Evolutionary conservation across 2,113 vertebrate genomes (phyloP).

Genomic region (Crotalus viridis): DNA sequence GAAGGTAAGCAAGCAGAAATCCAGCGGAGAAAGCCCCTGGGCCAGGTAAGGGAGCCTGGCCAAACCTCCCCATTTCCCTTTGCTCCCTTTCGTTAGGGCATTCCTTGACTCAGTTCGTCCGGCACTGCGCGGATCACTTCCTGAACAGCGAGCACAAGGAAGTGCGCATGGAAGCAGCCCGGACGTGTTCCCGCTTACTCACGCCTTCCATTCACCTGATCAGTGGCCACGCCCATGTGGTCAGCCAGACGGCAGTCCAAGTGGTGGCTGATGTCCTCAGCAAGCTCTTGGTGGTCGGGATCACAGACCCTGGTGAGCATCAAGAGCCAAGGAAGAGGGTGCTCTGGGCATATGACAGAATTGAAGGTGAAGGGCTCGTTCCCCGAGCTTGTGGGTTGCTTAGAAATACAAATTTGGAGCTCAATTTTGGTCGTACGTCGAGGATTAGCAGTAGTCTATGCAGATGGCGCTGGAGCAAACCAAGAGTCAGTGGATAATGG

Average conservation of each 20-base stretch:
- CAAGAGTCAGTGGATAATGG: not conserved
- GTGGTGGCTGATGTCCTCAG: constrained; percentile 97
- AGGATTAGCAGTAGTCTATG: not conserved
- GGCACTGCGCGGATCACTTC: constrained; percentile 97
- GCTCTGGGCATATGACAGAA: not conserved
- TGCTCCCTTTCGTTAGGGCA: constrained; percentile 77
- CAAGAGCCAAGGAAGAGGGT: not conserved
- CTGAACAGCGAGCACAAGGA: constrained; percentile 98
- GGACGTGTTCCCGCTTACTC: constrained; percentile 93
- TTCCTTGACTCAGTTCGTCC: constrained; percentile 98
- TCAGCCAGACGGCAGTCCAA: constrained; percentile 96
- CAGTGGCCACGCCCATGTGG: constrained; percentile 89
- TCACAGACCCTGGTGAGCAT: constrained; percentile 91
- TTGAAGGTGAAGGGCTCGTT: no score
- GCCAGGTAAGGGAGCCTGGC: not conserved
- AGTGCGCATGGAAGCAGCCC: constrained; percentile 94
- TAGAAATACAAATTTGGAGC: not conserved
- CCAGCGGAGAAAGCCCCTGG: not conserved
- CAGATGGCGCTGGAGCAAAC: not conserved
- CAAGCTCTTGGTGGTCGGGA: constrained; percentile 95
- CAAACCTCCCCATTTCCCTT: not conserved
- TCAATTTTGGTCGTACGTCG: not conserved
- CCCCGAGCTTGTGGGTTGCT: not conserved
- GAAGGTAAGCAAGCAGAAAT: constrained; percentile 76
- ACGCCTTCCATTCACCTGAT: constrained; percentile 94